Base-by-base conservation (phyloP, 2,113 vertebrate species). In the Sphyrna mokarran region DNA sequence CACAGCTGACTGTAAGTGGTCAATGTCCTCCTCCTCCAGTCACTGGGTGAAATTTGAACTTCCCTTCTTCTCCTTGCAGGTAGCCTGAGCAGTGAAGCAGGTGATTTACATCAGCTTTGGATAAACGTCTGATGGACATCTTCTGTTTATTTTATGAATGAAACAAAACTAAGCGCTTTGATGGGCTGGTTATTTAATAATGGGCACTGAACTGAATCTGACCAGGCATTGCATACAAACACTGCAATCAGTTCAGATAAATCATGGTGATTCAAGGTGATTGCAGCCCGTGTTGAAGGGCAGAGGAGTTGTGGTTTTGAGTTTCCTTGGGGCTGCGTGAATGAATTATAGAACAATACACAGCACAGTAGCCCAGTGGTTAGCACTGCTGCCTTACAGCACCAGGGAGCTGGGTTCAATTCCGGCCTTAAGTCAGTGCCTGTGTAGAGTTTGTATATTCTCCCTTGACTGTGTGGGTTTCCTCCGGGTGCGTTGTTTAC, bases 71-170 rank as follows among this genome's bases (percentile, higher is more conserved):
- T 0, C 33, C 63, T 70, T 94, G 33, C 0, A 37, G n/a, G 37
- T 40, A 20, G 91, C 10, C 37, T 4, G 66, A 69, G 91, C n/a
- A 43, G 63, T 69, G 37, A 68, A 43, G 91, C 91, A 94, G n/a
- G 63, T 94, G 63, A 94, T 94, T 68, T 22, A 40, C 91, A 43
- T 94, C 91, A 69, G 37, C 3, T 63, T 40, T n/a, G 91, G 1
- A 43, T 94, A 14, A 37, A 43, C 66, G 18, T 68, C 37, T 69
- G 91, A 69, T 94, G 91, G 66, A 94, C n/a, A 70, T 70, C n/a
- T 11, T 94, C 91, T 93, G 90, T 40, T 94, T 94, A 69, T 94
- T 94, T 40, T 69, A 69, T 68, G 66, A 68, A 70, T 63, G 87
- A 69, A 43, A 43, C 7, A 69, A 69, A 26, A 43, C 66, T 94